Base-by-base conservation (phyloP, 2,113 vertebrate genomes). In the Petrocephalus microphthalmus region DNA sequence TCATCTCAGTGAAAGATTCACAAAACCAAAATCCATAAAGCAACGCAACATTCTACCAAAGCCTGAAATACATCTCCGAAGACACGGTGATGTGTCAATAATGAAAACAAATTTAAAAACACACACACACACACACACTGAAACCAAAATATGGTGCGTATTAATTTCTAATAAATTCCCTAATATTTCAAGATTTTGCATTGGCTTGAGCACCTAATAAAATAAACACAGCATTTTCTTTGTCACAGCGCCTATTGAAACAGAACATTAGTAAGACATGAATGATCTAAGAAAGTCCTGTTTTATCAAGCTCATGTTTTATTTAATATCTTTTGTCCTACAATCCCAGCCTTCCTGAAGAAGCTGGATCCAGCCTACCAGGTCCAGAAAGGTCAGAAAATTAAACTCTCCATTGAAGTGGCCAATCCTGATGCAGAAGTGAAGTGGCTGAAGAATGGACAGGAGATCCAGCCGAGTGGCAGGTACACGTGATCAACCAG, bases 361-460 rank as follows among this genome's bases (percentile, higher is more conserved):
- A 99, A 97, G 94, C 90, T 99, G 92, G 97, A 99, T 90, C 96
- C 97, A 5, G 98, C 98, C 87, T 99, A 99, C 92, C 98, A 99
- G 93, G 96, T 98, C 78, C 95, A 96, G 93, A 99, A 99, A 89
- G 98, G 98, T 5, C 97, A 98, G 29, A 99, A 97, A 92, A 97
- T 99, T 67, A 97, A 97, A 93, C 91, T 99, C 84, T 92, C 93
- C 0, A 93, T 98, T 0, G 97, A 99, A 91, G 95, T 99, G 88
- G 97, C 97, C 0, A 95, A 98, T 91, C 92, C 95, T 2, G 96
- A 99, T n/a, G 95, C 94, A 2, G 97, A 98, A 7, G 97, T 98
- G 91, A 99, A 99, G 92, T 99, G 98, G 98, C 90, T 97, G 74
- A 99, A 99, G 94, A 99, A 99, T 0, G 98, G 98, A n/a, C 97